Percentiles rank a stretch among this genome's conserved stretches.
phyloP scores from a whole-genome alignment of 2,888 invertebrate species.

The Eilema griseolum region DNA sequence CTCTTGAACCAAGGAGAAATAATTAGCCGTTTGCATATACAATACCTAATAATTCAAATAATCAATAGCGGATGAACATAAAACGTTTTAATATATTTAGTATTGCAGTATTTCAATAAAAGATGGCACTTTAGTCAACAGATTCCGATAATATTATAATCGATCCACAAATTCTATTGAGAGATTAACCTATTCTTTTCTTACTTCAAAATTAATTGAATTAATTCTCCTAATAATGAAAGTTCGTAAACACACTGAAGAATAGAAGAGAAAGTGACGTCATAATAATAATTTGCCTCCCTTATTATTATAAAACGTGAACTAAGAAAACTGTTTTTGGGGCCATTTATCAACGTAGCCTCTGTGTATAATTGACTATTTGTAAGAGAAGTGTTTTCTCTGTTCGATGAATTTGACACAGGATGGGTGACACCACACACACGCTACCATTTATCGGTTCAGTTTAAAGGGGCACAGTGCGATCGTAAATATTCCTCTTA shows the following conservation, averaged over 20 bases:
- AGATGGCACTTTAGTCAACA: background rate
- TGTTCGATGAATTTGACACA: too few relatives aligned
- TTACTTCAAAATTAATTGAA: too few relatives aligned
- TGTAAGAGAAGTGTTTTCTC: too few relatives aligned
- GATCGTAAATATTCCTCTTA: too few relatives aligned
- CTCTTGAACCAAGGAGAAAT: constrained; percentile 1
- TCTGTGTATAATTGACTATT: background rate
- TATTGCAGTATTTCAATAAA: background rate
- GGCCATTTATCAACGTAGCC: background rate
- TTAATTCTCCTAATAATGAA: too few relatives aligned
- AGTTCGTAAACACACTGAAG: background rate
- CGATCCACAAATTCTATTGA: background rate
- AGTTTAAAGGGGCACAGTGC: too few relatives aligned
- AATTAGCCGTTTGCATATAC: constrained; percentile 3
- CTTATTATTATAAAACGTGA: background rate
- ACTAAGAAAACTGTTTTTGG: background rate
- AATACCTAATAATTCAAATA: background rate
- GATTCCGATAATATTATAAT: background rate
- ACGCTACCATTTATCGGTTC: too few relatives aligned
- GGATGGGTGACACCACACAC: too few relatives aligned
- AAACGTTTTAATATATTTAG: background rate
- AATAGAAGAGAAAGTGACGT: too few relatives aligned
- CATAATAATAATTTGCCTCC: background rate
- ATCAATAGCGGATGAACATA: background rate
- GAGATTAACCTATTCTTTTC: background rate